Evolutionary conservation across 2,888 invertebrate species (phyloP).

Genomic region (Diadegma fenestrale): DNA sequence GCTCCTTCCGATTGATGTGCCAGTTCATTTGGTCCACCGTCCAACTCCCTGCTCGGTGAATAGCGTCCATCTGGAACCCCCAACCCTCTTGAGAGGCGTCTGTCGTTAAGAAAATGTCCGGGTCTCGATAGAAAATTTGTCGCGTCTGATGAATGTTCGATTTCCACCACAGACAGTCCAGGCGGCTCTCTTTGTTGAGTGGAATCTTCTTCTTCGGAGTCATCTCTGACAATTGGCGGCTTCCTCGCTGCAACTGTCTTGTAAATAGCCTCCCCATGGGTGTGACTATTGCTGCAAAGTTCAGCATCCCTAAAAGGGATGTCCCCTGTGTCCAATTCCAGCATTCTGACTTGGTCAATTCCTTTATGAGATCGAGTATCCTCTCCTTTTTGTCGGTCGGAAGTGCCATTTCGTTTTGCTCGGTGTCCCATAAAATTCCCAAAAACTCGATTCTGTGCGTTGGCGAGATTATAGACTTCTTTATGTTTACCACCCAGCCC

Average conservation of each 20-base stretch:
- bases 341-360: background rate
- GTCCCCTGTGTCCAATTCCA: background rate
- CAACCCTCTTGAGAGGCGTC: background rate
- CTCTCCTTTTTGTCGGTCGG: background rate
- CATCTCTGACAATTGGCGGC: background rate
- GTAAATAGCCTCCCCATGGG: too few relatives aligned
- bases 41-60: background rate
- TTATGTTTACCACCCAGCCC: background rate
- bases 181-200: background rate
- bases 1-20: slow-evolving; percentile 5
- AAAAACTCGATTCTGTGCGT: slow-evolving; percentile 1
- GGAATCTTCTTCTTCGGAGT: background rate
- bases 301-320: background rate
- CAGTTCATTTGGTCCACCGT: background rate
- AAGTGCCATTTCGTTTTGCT: background rate
- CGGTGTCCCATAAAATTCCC: background rate
- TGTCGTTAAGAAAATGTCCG: slow-evolving; percentile 2
- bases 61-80: background rate
- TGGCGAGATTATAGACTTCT: background rate
- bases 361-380: background rate
- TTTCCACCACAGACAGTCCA: background rate
- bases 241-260: too few relatives aligned
- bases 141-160: slow-evolving; percentile 3
- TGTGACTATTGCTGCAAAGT: too few relatives aligned
- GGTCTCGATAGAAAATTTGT: background rate